These are phyloP conservation scores for Drosophila ironensis DNA, from an alignment of 1,140 invertebrate genomes.

Conservation along the genomic window DNA sequence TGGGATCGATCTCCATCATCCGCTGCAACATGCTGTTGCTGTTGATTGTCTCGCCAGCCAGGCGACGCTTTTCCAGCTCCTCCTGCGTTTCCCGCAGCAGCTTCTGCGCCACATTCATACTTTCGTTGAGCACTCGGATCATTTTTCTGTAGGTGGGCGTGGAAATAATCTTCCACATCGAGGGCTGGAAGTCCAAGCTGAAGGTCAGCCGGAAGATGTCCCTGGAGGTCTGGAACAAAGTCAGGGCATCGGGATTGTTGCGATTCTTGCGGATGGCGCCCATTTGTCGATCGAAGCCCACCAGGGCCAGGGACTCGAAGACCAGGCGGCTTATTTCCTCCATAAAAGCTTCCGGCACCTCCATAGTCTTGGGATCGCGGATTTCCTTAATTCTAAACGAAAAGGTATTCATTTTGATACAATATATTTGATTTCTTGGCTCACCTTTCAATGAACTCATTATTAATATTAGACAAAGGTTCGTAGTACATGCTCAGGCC, in stretches of 20 bases:
- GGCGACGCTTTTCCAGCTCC: conserved; percentile 18
- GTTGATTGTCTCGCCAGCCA: conserved; percentile 19
- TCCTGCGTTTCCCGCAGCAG: conserved; percentile 38
- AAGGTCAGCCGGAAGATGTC: conserved; percentile 19
- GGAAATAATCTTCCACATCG: conserved; percentile 84
- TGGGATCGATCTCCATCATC: conserved; percentile 84
- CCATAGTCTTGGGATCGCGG: conserved; percentile 83
- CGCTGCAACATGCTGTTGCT: conserved; percentile 84
- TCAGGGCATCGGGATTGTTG: conserved; percentile 8
- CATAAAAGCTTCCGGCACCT: conserved; percentile 84
- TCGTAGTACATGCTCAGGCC: conserved; percentile 53
- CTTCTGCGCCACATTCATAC: conserved; percentile 24
- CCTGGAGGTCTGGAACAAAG: conserved; percentile 3
- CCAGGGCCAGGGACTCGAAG: conserved; percentile 86
- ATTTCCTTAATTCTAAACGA: conserved; percentile 68
- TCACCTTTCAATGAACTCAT: conserved; percentile 70
- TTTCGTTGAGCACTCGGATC: conserved; percentile 81
- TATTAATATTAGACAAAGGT: conserved; percentile 55
- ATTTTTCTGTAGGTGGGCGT: conserved; percentile 84
- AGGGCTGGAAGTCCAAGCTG: conserved; percentile 85
- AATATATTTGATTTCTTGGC: background rate
- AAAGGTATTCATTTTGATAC: conserved; percentile 11
- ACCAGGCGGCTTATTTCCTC: conserved; percentile 87
- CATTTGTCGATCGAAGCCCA: conserved; percentile 87
- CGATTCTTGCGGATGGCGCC: conserved; percentile 71